A percentile compares a stretch with the other conserved stretches of the same genome.
These are phyloP conservation scores for Bradysia coprophila DNA, from an alignment of 1,140 invertebrate genomes.

Conservation along the genomic window DNA sequence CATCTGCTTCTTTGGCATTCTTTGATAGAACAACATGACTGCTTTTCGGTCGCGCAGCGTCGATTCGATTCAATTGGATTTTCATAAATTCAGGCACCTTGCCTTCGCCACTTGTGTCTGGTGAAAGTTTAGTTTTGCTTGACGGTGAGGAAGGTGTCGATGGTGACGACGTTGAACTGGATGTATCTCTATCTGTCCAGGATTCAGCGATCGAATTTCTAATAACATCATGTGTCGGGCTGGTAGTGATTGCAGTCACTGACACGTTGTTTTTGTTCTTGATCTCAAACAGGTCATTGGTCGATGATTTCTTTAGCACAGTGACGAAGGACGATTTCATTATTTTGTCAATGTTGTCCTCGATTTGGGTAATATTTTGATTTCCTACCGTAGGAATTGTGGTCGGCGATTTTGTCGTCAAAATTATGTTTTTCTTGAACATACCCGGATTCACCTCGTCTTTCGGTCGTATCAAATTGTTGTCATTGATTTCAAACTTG, in stretches of 20 bases:
- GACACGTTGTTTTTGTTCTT: not conserved
- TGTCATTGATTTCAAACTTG: conserved; percentile 18
- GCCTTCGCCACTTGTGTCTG: not conserved
- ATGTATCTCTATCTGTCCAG: not conserved
- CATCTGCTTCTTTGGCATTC: conserved; percentile 18
- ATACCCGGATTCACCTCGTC: conserved; percentile 6
- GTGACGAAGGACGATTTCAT: conserved; percentile 19
- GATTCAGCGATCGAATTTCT: not conserved
- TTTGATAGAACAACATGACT: conserved; percentile 39
- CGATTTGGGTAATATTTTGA: conserved; percentile 15
- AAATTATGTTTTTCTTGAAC: conserved; percentile 3
- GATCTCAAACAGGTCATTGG: conserved; percentile 4
- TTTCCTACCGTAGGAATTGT: conserved; percentile 8
- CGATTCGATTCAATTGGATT: conserved; percentile 46
- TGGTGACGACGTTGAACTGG: not conserved
- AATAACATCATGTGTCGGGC: not conserved
- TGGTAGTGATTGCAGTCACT: not conserved
- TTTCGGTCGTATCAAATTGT: conserved; percentile 11
- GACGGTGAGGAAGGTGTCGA: not conserved
- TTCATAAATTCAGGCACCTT: conserved; percentile 47
- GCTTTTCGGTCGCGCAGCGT: conserved; percentile 24
- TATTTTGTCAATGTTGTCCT: conserved; percentile 19
- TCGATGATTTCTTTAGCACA: conserved; percentile 14
- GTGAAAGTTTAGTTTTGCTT: not conserved
- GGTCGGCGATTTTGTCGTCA: conserved; percentile 7